Evolutionary conservation across 2,888 invertebrate species (phyloP).

Genomic region (Polyploca ridens): DNA sequence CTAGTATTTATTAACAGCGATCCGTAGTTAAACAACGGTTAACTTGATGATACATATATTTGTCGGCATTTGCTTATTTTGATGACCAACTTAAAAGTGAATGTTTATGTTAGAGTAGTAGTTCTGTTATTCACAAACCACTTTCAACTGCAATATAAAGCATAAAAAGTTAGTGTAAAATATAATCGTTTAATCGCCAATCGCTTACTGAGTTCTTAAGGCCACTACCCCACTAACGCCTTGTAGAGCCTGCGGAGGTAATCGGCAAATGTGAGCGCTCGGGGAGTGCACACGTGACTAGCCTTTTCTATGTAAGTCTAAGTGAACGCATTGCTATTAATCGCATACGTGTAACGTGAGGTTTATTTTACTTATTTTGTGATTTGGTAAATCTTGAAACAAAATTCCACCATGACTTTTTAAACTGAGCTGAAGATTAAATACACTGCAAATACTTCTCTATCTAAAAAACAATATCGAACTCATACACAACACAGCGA

Average conservation of each 20-base stretch:
- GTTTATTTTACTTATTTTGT: background rate
- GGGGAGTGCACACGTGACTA: constrained; percentile 45
- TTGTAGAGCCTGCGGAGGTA: constrained; percentile 41
- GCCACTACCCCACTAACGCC: constrained; percentile 38
- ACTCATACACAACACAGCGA: background rate
- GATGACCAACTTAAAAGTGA: too few relatives aligned
- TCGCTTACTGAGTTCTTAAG: constrained; percentile 51
- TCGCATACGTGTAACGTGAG: constrained; percentile 9
- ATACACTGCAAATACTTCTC: background rate
- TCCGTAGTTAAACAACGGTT: too few relatives aligned
- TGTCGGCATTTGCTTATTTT: too few relatives aligned
- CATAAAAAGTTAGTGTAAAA: constrained; percentile 35
- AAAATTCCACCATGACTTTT: background rate
- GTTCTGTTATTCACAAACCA: background rate
- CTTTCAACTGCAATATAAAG: constrained; percentile 26
- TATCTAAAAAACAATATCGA: constrained; percentile 5
- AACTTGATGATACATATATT: too few relatives aligned
- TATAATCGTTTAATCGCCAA: constrained; percentile 38
- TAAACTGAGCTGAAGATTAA: too few relatives aligned
- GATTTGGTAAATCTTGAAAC: background rate
- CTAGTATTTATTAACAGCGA: too few relatives aligned
- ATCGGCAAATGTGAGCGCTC: constrained; percentile 53
- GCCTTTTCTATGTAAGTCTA: constrained; percentile 33
- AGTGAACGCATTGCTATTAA: constrained; percentile 36
- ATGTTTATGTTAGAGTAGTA: too few relatives aligned